Evolutionary conservation across 2,888 invertebrate genomes (phyloP).

Genomic region (Pteria penguin): DNA sequence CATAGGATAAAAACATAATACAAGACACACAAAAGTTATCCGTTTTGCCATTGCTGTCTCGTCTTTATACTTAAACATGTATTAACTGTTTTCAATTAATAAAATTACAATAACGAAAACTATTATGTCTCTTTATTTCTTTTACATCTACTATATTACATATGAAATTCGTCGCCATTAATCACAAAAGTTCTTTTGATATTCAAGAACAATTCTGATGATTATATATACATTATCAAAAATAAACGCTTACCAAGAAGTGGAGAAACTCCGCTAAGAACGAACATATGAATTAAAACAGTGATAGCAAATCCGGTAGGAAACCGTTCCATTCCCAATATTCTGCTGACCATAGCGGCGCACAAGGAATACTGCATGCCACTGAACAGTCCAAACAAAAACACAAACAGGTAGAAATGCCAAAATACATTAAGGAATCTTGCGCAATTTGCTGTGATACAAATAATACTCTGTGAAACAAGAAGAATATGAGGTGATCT

Average conservation of each 20-base stretch:
- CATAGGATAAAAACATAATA: too few species aligned
- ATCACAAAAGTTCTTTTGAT: too few species aligned
- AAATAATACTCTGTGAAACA: constrained; percentile 17
- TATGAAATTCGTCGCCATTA: too few species aligned
- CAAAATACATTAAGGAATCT: constrained; percentile 13
- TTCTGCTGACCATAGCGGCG: constrained; percentile 6
- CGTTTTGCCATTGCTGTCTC: too few species aligned
- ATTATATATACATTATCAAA: too few species aligned
- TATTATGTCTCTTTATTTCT: too few species aligned
- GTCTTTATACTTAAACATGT: too few species aligned
- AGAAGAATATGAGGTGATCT: constrained; percentile 22
- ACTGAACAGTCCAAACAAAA: constrained; percentile 25
- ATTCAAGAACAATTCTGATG: too few species aligned
- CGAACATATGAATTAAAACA: constrained; percentile 13
- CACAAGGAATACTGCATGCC: constrained; percentile 17
- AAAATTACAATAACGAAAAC: too few species aligned
- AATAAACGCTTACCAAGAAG: constrained; percentile 26
- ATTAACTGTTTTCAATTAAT: too few species aligned
- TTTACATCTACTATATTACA: too few species aligned
- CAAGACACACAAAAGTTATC: too few species aligned
- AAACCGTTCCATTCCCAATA: constrained; percentile 20
- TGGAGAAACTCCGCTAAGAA: constrained; percentile 12
- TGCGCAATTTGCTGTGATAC: constrained; percentile 1
- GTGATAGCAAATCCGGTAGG: constrained; percentile 23
- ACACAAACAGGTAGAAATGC: constrained; percentile 14